Percentiles rank a stretch among this genome's conserved stretches.
These are phyloP conservation scores for Trinorchestia longiramus DNA, from an alignment of 1,140 invertebrate genomes.

Conservation along the genomic window DNA sequence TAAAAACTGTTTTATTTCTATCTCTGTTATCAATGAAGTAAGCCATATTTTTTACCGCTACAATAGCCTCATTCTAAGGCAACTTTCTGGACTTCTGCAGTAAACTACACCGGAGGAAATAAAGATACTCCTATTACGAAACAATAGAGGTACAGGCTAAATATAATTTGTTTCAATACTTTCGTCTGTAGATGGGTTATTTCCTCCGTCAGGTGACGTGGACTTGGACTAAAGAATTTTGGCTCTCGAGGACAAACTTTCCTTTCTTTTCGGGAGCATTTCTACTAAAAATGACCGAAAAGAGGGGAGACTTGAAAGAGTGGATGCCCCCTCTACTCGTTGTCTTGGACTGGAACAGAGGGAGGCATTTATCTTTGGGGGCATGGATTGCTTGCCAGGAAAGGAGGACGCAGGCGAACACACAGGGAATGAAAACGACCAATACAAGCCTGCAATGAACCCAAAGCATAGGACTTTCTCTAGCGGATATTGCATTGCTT, in stretches of 20 bases:
- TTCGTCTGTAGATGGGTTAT: background rate
- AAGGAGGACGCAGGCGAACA: background rate
- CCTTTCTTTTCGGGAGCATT: background rate
- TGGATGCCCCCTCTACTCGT: slow-evolving; percentile 20
- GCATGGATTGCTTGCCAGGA: slow-evolving; percentile 21
- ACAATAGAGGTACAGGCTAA: background rate
- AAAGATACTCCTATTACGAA: background rate
- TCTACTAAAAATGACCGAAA: background rate
- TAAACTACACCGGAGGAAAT: background rate
- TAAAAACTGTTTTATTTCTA: background rate
- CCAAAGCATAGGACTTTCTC: background rate
- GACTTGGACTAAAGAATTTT: background rate
- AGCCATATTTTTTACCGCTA: background rate
- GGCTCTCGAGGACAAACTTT: background rate
- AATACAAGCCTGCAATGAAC: slow-evolving; percentile 4
- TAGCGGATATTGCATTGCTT: slow-evolving; percentile 18
- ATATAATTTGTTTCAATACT: background rate
- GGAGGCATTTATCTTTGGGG: slow-evolving; percentile 4
- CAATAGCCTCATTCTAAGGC: background rate
- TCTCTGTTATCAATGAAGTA: background rate
- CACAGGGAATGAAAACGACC: slow-evolving; percentile 4
- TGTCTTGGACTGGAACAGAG: slow-evolving; percentile 24
- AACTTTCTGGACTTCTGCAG: background rate
- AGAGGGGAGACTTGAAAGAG: background rate
- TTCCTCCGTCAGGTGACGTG: background rate